Evolutionary conservation across 2,888 invertebrate species (phyloP).

Genomic region (Salpingus planirostris): DNA sequence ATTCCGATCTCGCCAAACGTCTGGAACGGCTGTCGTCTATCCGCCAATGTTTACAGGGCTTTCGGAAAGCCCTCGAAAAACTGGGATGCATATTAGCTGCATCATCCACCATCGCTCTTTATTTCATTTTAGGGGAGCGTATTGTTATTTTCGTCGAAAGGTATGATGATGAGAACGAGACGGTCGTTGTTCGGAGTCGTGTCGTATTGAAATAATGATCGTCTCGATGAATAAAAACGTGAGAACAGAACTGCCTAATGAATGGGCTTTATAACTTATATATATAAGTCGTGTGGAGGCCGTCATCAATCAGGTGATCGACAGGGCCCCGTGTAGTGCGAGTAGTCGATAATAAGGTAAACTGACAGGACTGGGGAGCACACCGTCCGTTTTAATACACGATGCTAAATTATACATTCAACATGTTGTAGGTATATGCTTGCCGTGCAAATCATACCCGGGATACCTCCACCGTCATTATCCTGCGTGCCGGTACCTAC

Average conservation of each 20-base stretch:
- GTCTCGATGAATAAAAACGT: constrained; percentile 16
- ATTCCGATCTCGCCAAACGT: constrained; percentile 22
- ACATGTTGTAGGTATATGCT: constrained; percentile 31
- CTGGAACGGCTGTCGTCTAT: no score
- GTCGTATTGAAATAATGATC: no score
- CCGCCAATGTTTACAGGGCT: no score
- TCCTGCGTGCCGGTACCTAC: constrained; percentile 26
- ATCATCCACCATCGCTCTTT: no score
- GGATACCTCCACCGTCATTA: constrained; percentile 27
- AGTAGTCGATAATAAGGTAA: constrained; percentile 20
- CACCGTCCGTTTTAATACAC: constrained; percentile 16
- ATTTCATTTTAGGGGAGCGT: no score
- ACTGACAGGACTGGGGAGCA: constrained; percentile 19
- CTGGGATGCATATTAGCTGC: no score
- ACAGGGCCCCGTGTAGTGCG: constrained; percentile 21
- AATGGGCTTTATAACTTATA: constrained; percentile 22
- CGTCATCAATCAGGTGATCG: constrained; percentile 27
- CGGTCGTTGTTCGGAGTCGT: no score
- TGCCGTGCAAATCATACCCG: constrained; percentile 30
- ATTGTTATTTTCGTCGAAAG: no score
- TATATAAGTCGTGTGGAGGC: no score
- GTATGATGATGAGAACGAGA: no score
- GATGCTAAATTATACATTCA: constrained; percentile 27
- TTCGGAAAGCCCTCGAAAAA: no score
- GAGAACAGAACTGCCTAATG: constrained; percentile 21